A percentile compares a stretch with the other conserved stretches of the same genome.
Conservation (phyloP, 2,888 invertebrate genomes). For the Drosophila gaucha region DNA sequence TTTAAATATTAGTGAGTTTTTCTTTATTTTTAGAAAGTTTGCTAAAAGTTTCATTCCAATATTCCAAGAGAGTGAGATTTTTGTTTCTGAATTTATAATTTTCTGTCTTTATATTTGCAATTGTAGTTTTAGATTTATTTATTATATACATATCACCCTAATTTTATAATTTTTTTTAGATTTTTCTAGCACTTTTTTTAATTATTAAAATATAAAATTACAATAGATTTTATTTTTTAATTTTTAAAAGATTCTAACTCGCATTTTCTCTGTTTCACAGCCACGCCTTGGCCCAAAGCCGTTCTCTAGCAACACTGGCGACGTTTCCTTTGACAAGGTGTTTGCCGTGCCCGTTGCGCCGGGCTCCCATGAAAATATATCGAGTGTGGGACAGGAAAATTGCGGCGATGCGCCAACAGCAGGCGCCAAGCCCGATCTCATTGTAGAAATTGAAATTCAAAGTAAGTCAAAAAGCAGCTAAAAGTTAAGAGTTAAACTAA, state of each 20-base stretch:
- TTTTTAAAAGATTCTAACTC: neutral
- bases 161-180: neutral
- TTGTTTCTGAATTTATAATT: neutral
- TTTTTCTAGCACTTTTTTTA: too few species aligned
- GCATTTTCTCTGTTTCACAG: slow-evolving; percentile 85
- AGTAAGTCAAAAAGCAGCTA: slow-evolving; percentile 83
- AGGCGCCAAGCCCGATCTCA: slow-evolving; percentile 79
- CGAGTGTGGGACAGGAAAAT: slow-evolving; percentile 62
- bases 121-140: neutral
- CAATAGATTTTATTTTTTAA: neutral
- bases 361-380: slow-evolving; percentile 84
- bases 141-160: too few species aligned
- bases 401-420: slow-evolving; percentile 35
- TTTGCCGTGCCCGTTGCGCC: slow-evolving; percentile 92
- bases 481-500: neutral
- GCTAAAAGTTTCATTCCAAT: neutral
- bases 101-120: neutral
- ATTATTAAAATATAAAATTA: too few species aligned
- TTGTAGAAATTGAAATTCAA: slow-evolving; percentile 85
- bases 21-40: neutral
- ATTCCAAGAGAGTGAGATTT: neutral
- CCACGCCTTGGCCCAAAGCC: slow-evolving; percentile 94
- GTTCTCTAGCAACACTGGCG: slow-evolving; percentile 91
- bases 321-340: slow-evolving; percentile 92
- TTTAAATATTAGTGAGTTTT: neutral